Conservation (phyloP, 2,113 vertebrate species). For the Poeciliopsis prolifica region DNA sequence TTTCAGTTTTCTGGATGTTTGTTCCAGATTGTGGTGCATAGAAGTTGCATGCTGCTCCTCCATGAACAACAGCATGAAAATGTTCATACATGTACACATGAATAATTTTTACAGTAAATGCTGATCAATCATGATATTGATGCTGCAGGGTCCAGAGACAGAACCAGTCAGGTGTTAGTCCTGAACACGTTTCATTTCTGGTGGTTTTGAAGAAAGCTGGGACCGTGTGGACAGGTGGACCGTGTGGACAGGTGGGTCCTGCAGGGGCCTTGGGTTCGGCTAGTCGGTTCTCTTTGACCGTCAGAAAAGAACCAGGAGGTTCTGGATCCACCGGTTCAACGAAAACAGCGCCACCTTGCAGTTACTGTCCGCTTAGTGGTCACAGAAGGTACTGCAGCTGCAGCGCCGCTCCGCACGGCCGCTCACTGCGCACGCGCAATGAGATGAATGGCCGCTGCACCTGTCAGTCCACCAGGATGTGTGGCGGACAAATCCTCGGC, state of each 20-base stretch:
- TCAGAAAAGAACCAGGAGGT: background rate
- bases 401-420: background rate
- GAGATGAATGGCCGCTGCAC: constrained; percentile 79
- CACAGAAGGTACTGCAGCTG: constrained; percentile 17
- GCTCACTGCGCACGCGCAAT: constrained; percentile 68
- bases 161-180: background rate
- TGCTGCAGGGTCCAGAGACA: too few relatives aligned
- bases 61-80: too few relatives aligned
- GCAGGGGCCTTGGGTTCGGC: background rate
- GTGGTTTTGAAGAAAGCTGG: background rate
- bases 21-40: too few relatives aligned
- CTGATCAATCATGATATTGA: too few relatives aligned
- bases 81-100: too few relatives aligned
- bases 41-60: too few relatives aligned
- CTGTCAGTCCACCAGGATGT: constrained; percentile 82
- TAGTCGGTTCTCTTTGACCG: background rate
- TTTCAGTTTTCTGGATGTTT: too few relatives aligned
- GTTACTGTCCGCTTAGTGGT: constrained; percentile 7
- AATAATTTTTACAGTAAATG: too few relatives aligned
- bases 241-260: background rate
- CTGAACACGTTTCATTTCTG: background rate
- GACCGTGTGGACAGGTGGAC: too few relatives aligned
- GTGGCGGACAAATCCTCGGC: constrained; percentile 73
- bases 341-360: constrained; percentile 43
- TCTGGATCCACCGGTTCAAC: background rate